A percentile compares a stretch with the other conserved stretches of the same genome.
Evolutionary conservation across 2,797 vertebrate genomes (phyloP).

Genomic region (Poeciliopsis turneri): DNA sequence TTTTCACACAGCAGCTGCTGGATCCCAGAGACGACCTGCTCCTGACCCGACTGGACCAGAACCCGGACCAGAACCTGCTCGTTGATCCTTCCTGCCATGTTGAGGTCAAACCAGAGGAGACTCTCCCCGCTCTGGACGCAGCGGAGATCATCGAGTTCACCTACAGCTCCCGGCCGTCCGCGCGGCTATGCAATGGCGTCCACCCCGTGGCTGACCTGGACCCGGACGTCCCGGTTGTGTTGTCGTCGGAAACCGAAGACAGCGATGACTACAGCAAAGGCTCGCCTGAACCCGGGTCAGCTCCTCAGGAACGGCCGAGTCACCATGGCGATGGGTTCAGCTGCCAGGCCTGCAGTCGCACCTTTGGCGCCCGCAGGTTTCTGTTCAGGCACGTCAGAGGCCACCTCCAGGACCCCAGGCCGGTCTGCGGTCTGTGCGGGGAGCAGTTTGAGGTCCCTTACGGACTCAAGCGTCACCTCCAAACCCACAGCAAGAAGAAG

Average conservation of each 20-base stretch:
- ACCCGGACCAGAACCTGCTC: slow-evolving; percentile 66
- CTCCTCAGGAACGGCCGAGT: background rate
- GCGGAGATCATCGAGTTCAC: slow-evolving; percentile 43
- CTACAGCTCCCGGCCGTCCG: slow-evolving; percentile 4
- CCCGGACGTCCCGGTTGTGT: background rate
- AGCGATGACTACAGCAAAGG: slow-evolving; percentile 37
- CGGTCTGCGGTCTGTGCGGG: slow-evolving; percentile 13
- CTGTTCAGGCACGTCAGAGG: slow-evolving; percentile 9
- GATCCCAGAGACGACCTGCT: slow-evolving; percentile 36
- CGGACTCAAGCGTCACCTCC: slow-evolving; percentile 10
- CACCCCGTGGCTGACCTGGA: background rate
- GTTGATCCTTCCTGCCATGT: background rate
- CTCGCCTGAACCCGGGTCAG: background rate
- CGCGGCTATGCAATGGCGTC: background rate
- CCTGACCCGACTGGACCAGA: slow-evolving; percentile 67
- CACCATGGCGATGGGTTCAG: accelerated
- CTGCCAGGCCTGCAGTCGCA: slow-evolving; percentile 18
- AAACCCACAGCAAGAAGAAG: slow-evolving; percentile 10
- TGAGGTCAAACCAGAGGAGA: background rate
- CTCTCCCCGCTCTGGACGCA: slow-evolving; percentile 9
- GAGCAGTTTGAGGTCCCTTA: background rate
- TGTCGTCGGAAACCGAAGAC: slow-evolving; percentile 42
- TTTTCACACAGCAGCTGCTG: slow-evolving; percentile 25
- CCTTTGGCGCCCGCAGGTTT: background rate
- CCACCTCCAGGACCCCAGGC: slow-evolving; percentile 7